Conservation (phyloP, 2,797 vertebrate genomes). For the Tapera naevia region DNA sequence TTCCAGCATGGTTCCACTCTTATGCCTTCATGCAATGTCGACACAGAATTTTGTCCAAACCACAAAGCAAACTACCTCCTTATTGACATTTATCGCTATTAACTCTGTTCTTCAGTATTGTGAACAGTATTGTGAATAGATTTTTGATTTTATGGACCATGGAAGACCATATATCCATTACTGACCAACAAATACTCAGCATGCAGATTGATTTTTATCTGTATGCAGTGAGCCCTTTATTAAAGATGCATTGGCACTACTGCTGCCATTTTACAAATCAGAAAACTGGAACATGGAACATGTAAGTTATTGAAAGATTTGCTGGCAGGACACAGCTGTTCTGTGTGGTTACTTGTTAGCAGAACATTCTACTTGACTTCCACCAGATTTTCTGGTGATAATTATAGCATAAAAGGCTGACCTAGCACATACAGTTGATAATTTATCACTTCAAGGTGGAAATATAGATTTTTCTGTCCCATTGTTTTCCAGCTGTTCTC, state of each 20-base stretch:
- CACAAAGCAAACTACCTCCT: not conserved
- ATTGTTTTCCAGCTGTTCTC: not conserved
- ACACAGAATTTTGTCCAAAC: not conserved
- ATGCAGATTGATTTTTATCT: not conserved
- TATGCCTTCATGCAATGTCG: not conserved
- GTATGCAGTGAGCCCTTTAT: not conserved
- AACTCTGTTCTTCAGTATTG: not conserved
- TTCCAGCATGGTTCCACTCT: not conserved
- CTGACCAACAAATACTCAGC: not conserved
- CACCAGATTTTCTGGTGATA: slow-evolving; percentile 15
- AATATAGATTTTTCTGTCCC: not conserved
- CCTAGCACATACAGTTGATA: not conserved
- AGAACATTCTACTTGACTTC: not conserved
- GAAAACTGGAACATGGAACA: not conserved
- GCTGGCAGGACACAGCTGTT: not conserved
- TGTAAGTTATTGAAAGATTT: not conserved
- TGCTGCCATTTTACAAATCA: not conserved
- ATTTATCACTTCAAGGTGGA: not conserved
- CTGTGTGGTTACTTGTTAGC: not conserved
- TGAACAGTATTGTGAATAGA: not conserved
- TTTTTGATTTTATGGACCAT: not conserved
- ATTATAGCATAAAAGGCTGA: slow-evolving; percentile 5
- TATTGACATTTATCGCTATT: not conserved
- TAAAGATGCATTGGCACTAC: not conserved
- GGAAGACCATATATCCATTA: not conserved